Base-by-base conservation (phyloP, 2,888 invertebrate genomes). In the Pinctada fucata region DNA sequence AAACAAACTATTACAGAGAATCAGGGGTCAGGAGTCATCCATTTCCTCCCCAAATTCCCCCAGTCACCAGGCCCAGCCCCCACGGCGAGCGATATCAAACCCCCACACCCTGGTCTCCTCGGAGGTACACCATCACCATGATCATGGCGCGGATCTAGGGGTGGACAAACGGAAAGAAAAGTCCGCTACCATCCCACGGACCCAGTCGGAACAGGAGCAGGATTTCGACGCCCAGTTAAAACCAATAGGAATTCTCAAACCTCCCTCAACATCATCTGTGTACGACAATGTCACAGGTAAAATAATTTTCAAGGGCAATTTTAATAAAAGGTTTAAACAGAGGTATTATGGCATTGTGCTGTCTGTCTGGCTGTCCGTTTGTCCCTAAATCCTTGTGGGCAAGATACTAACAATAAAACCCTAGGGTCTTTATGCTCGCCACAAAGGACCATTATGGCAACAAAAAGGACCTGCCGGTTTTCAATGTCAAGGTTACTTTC, bases 1-100 rank as follows among this genome's bases (percentile, higher is more conserved):
- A 58, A 58, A 58, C 58, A 58, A 6, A 58, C 31, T 58, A 58
- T 81, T 85, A 47, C 90, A 92, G 90, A 89, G 90, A 82, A 88
- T 91, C 76, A 88, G 89, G 76, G 96, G 97, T 93, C 95, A 97
- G 94, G 97, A 97, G 94, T 97, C 97, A 72, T 98, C 97, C n/a
- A 86, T 87, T 2, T 90, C 90, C 4, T 89, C 90, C 8, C 90
- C 90, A 2, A 89, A 86, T 76, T 90, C 90, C 16, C 90, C 90
- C 0, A 83, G 88, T 10, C 87, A 86, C 76, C 91, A 98, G 13
- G 13, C 6, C 13, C 58, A 58, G 13, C 97, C 98, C 75, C 86
- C 87, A 0, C 82, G 87, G 45, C 80, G 89, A 10, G 84, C 88
- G 13, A 79, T 88, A 31, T 90, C 90, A 3, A 85, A 84, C 52